Percentiles rank a stretch among this genome's conserved stretches.
Evolutionary conservation across 2,888 invertebrate genomes (phyloP).

Genomic region (Orthonychiurus folsomi): DNA sequence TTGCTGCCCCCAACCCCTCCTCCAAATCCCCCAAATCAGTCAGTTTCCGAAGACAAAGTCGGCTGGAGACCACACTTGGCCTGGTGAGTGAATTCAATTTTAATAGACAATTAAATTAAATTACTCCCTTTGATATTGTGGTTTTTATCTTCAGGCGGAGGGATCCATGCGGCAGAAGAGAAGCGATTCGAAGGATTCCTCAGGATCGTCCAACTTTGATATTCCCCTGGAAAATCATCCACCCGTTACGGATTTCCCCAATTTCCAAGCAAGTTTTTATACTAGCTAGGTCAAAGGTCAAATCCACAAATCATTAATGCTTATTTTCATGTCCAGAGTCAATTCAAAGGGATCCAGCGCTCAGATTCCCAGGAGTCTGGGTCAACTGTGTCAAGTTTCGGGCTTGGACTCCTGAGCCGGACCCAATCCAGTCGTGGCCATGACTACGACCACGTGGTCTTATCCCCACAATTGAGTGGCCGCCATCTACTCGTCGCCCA

Average conservation of each 20-base stretch:
- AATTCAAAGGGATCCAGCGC: conserved; percentile 29
- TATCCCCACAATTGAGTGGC: neutral
- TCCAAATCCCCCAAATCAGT: conserved; percentile 39
- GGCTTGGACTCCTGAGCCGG: conserved; percentile 29
- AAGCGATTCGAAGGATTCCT: conserved; percentile 34
- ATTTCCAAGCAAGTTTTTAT: conserved; percentile 32
- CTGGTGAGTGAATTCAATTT: conserved; percentile 21
- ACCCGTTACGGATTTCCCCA: conserved; percentile 28
- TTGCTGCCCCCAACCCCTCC: conserved; percentile 41
- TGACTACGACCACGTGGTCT: neutral
- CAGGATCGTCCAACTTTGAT: conserved; percentile 33
- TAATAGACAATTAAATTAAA: no score
- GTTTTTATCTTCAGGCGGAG: conserved; percentile 22
- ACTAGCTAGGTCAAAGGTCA: neutral
- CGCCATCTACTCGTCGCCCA: neutral
- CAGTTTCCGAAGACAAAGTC: conserved; percentile 40
- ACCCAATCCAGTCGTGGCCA: conserved; percentile 19
- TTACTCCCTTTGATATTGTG: neutral
- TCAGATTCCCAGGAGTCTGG: conserved; percentile 33
- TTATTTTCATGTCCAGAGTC: conserved; percentile 22
- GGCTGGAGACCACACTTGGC: conserved; percentile 36
- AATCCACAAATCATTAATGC: conserved; percentile 2
- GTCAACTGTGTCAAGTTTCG: conserved; percentile 34
- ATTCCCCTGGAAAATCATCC: conserved; percentile 21
- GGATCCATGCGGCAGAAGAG: conserved; percentile 24